Base-by-base conservation (phyloP, 2,113 vertebrate species). In the Anguilla rostrata region DNA sequence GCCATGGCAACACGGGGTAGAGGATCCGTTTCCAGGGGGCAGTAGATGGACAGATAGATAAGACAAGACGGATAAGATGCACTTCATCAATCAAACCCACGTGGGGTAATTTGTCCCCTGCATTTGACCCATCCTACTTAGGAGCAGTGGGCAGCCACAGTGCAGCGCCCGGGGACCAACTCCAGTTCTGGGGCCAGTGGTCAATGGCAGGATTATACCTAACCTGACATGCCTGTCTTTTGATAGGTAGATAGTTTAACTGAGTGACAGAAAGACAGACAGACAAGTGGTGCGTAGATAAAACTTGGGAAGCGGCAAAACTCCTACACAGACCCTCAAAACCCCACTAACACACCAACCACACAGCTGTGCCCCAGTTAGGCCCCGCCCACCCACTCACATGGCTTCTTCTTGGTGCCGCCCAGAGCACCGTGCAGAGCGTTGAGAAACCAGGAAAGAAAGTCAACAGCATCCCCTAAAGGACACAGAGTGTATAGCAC, bases 371-470 rank as follows among this genome's bases (percentile, higher is more conserved):
- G 34, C 46, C 71, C 7, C 46, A 56, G 49, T 16, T 3, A 43
- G 14, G 16, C 81, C 9, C 80, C 39, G 8, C 43, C 43, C 43
- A 46, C 8, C 43, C 43, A 95, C 98, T 98, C 94, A 94, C 98
- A 98, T 78, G 97, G 93, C 89, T 97, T 99, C 92, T 97, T 99
- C 95, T 98, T 99, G 5, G 97, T 99, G 81, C 98, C 98, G 0
- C 98, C 98, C 3, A 99, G 94, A 0, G 98, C 98, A 0, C 97
- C 96, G 78, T 98, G 98, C 82, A 99, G 91, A 0, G 98, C 98
- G 20, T 99, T 99, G 85, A 99, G 91, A 93, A 99, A 99, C 98
- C 98, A 99, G 0, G 98, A 99, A 86, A 99, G 96, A 84, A 99
- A 99, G 87, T 99, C 98, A 0, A 99, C 98, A 83, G 97, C 97